Evolutionary conservation across 1,140 invertebrate genomes (phyloP), one percentile per base, ranked within the genome.

Genomic region (Apocrypta bakeri): DNA sequence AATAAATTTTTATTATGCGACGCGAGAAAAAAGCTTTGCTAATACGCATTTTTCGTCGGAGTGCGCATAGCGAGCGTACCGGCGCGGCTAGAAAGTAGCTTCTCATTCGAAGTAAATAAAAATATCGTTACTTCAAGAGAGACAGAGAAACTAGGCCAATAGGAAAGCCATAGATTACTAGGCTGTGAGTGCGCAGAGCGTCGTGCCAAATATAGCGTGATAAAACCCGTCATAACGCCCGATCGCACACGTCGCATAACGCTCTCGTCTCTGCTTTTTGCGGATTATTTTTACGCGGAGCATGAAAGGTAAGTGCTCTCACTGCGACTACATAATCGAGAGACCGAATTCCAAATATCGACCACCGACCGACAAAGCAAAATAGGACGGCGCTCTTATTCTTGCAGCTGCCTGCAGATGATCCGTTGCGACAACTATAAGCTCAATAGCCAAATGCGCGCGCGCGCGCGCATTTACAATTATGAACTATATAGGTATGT

Each of bases 371-470:
- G 3, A 85, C 79, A 82, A 81, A 86, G 84, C 84, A 56, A 56
- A 80, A 2, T 37, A 83, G 77, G 81, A 83, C 77, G 75, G 80
- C 81, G 79, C 73, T 33, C 69, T 71, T 27, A 56, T 71, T 83
- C 56, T 83, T 68, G 85, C 88, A 88, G 89, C 88, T 89, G 89
- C 86, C 33, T 80, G 48, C 79, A 72, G 84, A 86, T 84, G 83
- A 90, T 89, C 88, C 86, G 86, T 86, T 86, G 84, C 84, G 86
- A 86, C 82, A 86, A 87, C 84, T 82, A 84, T 17, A n/a, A 72
- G 74, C 74, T 77, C 31, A 63, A 11, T 24, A 27, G 74, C 74
- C 64, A n/a, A 63, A 11, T 24, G 21, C 33, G 2, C 33, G 33
- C 37, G 11, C 42, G 87, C 85, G 84, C 85, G 82, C 37, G 84